Evolutionary conservation across 2,797 vertebrate genomes (phyloP), one percentile per base, ranked within the genome.

Genomic region (Paramormyrops hopkinsi): DNA sequence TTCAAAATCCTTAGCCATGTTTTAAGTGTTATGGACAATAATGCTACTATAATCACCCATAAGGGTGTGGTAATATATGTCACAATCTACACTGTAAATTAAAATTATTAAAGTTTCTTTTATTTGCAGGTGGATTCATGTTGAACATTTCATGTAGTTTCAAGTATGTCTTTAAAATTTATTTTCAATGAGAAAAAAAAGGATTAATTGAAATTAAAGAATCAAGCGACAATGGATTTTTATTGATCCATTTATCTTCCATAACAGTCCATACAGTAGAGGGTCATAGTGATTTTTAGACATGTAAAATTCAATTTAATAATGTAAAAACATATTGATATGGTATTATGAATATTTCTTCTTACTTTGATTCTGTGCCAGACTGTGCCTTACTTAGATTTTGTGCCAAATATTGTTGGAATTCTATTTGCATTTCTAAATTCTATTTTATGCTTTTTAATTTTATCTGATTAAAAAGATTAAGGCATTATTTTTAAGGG

Each of bases 321-420:
- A 53, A 86, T 86, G 50, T 86, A 86, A 53, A 29, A 51, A 53
- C 51, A 53, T 33, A 17, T 19, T 86, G 25, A 54, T 56, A 76
- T 62, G 86, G 85, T 50, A 12, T 89, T 92, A 22, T 90, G 46
- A 50, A 33, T 62, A 17, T 73, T 37, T 37, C 69, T 82, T 79
- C 73, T 44, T 44, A 29, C 65, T 73, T 33, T 37, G 69, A 73
- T 73, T 73, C 12, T 33, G 4, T 37, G 3, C 69, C 33, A 37
- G 29, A 73, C n/a, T 62, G 7, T 73, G 65, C 12, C 29, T 73
- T 33, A 79, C 33, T 44, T 79, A 33, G 11, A 73, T 73, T 33
- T 14, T 33, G 29, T 17, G 3, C 69, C 69, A 37, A 41, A 37
- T 73, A 33, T 73, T 37, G 29, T 73, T 73, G 12, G 33, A 37